Base-by-base conservation (phyloP, 2,797 vertebrate genomes). In the Lophotriccus pileatus region DNA sequence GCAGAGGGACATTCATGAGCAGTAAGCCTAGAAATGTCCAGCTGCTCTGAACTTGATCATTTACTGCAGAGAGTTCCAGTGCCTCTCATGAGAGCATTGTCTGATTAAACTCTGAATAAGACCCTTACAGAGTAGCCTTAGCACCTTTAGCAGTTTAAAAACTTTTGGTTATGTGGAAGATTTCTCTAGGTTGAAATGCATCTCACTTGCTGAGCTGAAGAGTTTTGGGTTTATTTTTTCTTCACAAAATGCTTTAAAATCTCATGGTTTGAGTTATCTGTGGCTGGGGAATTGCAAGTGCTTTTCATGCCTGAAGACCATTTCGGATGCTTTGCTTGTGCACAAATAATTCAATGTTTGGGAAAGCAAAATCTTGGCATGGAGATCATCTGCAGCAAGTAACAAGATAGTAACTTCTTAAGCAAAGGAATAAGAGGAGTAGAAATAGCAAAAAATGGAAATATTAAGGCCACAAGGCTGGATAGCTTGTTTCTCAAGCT, bases 241-340 rank as follows among this genome's bases (percentile, higher is more conserved):
- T 46, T 43, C 36, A 89, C 24, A 89, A 83, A 88, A 90, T 60
- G 21, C 32, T 81, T 93, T 75, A 64, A 87, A 83, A 79, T 77
- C 32, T 87, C 56, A 37, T 68, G 11, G 27, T 79, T 89, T 95
- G 55, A 74, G 63, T 67, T 89, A 53, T 85, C 52, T 80, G 39
- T 3, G 4, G 16, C 13, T 59, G 22, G 84, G 75, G 75, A 94
- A 89, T 82, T 67, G 24, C 17, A 64, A 89, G 23, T 39, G 76
- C 12, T 93, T 87, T 93, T 94, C 37, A 17, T 70, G 72, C 82
- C 75, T 80, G 81, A 91, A 87, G 72, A 95, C n/a, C 66, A 49
- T 87, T 92, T 89, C 53, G 85, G 73, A 75, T 2, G 1, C 37
- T 92, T 70, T 92, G 23, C 19, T 91, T 92, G 44, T 67, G 68